A percentile compares a stretch with the other conserved stretches of the same genome.
phyloP scores from a whole-genome alignment of 2,797 vertebrate species.

The Tamandua tetradactyla region DNA sequence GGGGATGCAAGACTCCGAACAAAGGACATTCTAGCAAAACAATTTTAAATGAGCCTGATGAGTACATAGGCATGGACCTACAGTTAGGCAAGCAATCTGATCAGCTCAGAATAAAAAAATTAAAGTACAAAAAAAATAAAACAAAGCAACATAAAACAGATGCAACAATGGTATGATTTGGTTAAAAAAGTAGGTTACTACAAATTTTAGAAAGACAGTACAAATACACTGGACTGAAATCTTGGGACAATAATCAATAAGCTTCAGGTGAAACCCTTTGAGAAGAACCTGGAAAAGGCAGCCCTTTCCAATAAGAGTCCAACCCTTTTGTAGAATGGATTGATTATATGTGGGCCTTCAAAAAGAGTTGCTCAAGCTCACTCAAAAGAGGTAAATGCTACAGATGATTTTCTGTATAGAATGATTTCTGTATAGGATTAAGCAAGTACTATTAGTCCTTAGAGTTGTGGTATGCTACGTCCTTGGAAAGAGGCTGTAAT shows the following conservation, averaged over 20 bases:
- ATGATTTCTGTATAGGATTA: background rate
- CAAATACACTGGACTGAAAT: background rate
- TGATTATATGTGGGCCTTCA: background rate
- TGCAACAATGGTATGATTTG: background rate
- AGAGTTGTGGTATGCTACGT: background rate
- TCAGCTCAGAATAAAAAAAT: background rate
- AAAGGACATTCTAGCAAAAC: background rate
- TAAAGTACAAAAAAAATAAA: background rate
- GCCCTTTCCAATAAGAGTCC: background rate
- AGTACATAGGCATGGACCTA: background rate
- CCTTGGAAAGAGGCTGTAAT: background rate
- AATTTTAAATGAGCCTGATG: background rate
- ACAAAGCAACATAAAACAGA: background rate
- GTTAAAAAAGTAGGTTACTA: background rate
- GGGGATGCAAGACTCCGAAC: background rate
- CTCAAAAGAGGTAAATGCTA: background rate
- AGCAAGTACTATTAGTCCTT: background rate
- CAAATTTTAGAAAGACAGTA: background rate
- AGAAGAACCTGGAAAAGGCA: background rate
- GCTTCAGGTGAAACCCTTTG: background rate
- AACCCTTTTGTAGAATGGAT: background rate
- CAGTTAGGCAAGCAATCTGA: background rate
- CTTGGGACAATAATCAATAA: background rate
- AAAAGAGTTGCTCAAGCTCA: background rate
- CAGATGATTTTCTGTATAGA: background rate